These are phyloP conservation scores for Campodea augens DNA, from an alignment of 1,140 invertebrate genomes.

Conservation along the genomic window DNA sequence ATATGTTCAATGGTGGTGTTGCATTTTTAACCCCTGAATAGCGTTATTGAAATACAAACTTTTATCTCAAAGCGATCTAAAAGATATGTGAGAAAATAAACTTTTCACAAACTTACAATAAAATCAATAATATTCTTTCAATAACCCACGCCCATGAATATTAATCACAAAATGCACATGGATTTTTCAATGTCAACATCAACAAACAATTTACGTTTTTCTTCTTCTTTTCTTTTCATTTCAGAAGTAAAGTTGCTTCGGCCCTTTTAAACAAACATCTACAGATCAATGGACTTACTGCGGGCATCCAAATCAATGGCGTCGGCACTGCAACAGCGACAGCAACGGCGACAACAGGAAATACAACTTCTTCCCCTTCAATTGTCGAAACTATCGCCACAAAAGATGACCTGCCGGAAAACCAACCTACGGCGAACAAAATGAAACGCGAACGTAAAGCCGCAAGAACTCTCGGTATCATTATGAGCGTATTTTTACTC, in stretches of 20 bases:
- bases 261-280: constrained; percentile 65
- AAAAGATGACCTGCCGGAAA: not conserved
- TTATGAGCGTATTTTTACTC: constrained; percentile 80
- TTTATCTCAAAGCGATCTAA: too few relatives aligned
- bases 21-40: too few relatives aligned
- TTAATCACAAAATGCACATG: too few relatives aligned
- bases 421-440: constrained; percentile 36
- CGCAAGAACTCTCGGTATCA: constrained; percentile 81
- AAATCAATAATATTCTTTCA: too few relatives aligned
- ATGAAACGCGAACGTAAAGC: constrained; percentile 87
- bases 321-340: constrained; percentile 37
- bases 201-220: too few relatives aligned
- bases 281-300: constrained; percentile 45
- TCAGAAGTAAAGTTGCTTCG: constrained; percentile 64
- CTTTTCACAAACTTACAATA: too few relatives aligned
- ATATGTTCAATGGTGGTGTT: too few relatives aligned
- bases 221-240: constrained; percentile 17
- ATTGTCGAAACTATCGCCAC: constrained; percentile 19
- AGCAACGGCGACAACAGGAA: constrained; percentile 24
- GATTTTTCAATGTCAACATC: too few relatives aligned
- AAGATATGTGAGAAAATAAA: too few relatives aligned
- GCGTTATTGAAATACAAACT: too few relatives aligned
- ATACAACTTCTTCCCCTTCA: constrained; percentile 17
- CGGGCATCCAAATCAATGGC: constrained; percentile 52
- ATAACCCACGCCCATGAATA: too few relatives aligned